Base-by-base conservation (phyloP, 2,797 vertebrate genomes). In the Eulemur mongoz region DNA sequence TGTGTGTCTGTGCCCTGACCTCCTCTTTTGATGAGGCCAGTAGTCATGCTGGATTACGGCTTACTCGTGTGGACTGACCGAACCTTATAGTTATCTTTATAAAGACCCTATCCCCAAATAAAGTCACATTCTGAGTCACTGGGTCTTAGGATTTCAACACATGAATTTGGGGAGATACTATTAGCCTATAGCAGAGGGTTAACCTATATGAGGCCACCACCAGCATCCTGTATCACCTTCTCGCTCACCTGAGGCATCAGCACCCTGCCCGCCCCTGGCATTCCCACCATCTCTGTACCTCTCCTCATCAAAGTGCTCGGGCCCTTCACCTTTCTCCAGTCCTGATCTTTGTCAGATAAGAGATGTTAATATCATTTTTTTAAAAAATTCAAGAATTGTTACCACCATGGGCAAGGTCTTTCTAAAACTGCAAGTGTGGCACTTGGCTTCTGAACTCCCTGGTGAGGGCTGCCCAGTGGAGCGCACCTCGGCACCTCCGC, bases 111-210 rank as follows among this genome's bases (percentile, higher is more conserved):
- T 54, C n/a, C 22, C 48, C 75, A 35, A 78, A 15, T 54, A 78
- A 78, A 50, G 20, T 35, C 20, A 35, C 75, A 35, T 78, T 54
- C 48, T 78, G 48, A 78, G 50, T 12, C n/a, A 13, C 1, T 78
- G 22, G 32, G 32, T 35, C 52, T 54, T 54, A 52, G 75, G 48
- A 54, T n/a, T 78, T 35, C 20, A 78, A 15, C 12, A 78, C 22
- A 78, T 35, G 43, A 10, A 10, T 18, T 57, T 13, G 0, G 5
- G 45, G 30, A 0, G 8, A 22, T 7, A 20, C 30, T 63, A 1
- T 70, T 12, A 82, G 11, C n/a, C 61, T 48, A 10, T 3, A 23
- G 8, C 52, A 59, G 57, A 38, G 25, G 18, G 52, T 20, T 12
- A 23, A 17, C 9, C 14, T 11, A 23, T 1, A 22, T 2, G 35